Percentiles rank a stretch among this genome's conserved stretches.
Conservation (phyloP, 2,888 invertebrate genomes). For the Athalia circularis region DNA sequence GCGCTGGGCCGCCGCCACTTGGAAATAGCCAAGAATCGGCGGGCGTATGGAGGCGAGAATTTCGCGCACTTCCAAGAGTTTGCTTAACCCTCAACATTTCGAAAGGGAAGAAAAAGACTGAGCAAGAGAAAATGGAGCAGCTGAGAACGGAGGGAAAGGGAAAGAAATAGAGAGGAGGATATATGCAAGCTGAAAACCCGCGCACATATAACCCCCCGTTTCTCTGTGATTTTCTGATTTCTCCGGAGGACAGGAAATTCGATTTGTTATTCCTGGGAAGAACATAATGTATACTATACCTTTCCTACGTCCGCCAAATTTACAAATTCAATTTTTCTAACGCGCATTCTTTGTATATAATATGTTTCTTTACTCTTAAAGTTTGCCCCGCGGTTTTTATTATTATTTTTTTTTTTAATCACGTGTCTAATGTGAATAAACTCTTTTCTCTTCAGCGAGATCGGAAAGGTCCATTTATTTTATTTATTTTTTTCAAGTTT, state of each 20-base stretch:
- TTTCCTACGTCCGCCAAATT: conserved; percentile 30
- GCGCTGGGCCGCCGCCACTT: background rate
- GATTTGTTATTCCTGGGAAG: conserved; percentile 58
- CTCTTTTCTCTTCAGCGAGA: too few relatives aligned
- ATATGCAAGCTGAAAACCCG: conserved; percentile 45
- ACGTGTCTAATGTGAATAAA: too few relatives aligned
- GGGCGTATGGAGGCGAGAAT: background rate
- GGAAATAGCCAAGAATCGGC: background rate
- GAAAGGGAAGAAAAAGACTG: conserved; percentile 38
- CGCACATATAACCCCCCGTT: conserved; percentile 25
- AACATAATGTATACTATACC: background rate
- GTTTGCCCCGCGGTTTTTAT: background rate
- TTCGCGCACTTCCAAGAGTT: conserved; percentile 30
- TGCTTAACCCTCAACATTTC: conserved; percentile 36
- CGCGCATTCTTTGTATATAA: background rate
- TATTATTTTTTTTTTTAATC: background rate
- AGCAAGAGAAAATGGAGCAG: conserved; percentile 12
- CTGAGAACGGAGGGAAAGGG: conserved; percentile 37
- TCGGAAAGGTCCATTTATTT: too few relatives aligned
- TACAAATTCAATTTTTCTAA: conserved; percentile 36
- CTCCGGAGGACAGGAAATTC: conserved; percentile 58
- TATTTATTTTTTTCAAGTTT: too few relatives aligned
- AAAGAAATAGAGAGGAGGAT: conserved; percentile 46
- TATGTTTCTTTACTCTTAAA: background rate
- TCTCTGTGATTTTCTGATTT: conserved; percentile 56